Base-by-base conservation (phyloP, 2,888 invertebrate genomes). In the Timema cristinae region DNA sequence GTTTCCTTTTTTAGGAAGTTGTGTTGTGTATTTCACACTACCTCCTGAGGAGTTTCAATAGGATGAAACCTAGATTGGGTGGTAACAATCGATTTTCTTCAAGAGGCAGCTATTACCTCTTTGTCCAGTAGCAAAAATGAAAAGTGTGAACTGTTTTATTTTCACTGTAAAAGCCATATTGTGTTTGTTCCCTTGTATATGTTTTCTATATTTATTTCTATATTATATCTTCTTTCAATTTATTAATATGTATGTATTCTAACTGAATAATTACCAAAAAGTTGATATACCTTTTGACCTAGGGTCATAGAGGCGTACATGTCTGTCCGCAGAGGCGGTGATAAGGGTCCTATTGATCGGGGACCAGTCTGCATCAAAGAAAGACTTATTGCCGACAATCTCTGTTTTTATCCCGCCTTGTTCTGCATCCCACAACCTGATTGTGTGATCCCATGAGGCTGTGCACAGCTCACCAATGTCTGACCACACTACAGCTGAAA, bases 401-500 rank as follows among this genome's bases (percentile, higher is more conserved):
- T 95, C 93, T 63, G 90, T 88, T 81, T 92, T 94, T 66, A 95
- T 88, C 54, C 91, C 92, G 68, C 92, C 93, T 67, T 93, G 83
- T 79, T 94, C 92, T 66, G 93, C 86, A 82, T 99, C 98, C 98
- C 98, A 99, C 9, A 97, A 81, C 81, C 94, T 92, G 15, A 99
- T 85, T 0, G 97, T 93, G 80, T 98, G 97, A 84, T 99, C 98
- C 96, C 96, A 97, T 0, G 97, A 95, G 70, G 91, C 89, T 0
- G 97, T 95, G 9, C 94, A 86, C 4, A 97, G 84, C 75, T 92
- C 92, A 76, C 88, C 86, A 72, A 86, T 86, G 16, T 75, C 76
- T 77, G 92, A 87, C 97, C 98, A 99, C 71, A 90, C 87, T 0
- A 93, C 88, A 0, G 91, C 89, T 0, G 94, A 93, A 16, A 99